Base-by-base conservation (phyloP, 2,888 invertebrate genomes). In the Cheiracanthium punctorium region DNA sequence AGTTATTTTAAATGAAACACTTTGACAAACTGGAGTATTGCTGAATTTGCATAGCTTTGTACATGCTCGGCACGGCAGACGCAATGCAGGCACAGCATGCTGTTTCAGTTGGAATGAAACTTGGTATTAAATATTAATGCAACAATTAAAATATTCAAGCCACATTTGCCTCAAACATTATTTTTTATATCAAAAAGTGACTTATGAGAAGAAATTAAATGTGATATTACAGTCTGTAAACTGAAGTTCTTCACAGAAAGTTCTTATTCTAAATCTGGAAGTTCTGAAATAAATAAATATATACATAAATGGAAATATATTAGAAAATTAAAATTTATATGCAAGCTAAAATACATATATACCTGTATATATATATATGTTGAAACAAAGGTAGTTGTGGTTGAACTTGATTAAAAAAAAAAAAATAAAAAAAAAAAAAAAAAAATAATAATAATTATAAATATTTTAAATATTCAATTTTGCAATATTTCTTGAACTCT, bases 201-300 rank as follows among this genome's bases (percentile, higher is more conserved):
- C 82, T 84, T 75, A 84, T 84, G 84, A 84, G 73, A 84, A 74
- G 41, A 77, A 84, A 73, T 79, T 79, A 79, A 73, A 79, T 70
- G 82, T 84, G 77, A 84, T 84, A 73, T 84, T 84, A 84, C 84
- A 84, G 84, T 84, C 79, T 84, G 84, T 79, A 84, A 71, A 79
- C 79, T 58, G 74, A 79, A 84, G 77, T 76, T 74, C 73, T 79
- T 79, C 79, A 65, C 24, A 70, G 24, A 33, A 52, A 29, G 37
- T 37, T 37, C 28, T 75, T 80, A 86, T 32, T 86, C 86, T 80
- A 86, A 65, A 67, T 86, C 86, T 30, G 86, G 86, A 72, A 86
- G 80, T 80, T 80, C 86, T 86, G 76, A 10, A 32, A 52, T 8
- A 69, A 20, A 69, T 2, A 30, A 69, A n/a, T n/a, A 32, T 24